Evolutionary conservation across 2,888 invertebrate species (phyloP).

Genomic region (Resseliella maxima): DNA sequence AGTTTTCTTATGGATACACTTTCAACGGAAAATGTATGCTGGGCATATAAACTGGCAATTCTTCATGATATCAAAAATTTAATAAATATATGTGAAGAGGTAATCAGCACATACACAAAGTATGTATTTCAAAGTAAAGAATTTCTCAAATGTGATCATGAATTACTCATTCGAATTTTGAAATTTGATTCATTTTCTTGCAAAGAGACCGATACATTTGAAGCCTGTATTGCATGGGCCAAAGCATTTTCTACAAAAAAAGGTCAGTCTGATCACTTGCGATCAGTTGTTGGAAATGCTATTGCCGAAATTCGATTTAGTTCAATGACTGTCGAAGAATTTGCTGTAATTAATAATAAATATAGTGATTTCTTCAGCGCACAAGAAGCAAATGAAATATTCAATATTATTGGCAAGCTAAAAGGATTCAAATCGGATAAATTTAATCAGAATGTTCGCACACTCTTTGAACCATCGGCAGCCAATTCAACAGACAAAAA

Average conservation of each 20-base stretch:
- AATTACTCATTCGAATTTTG: not conserved
- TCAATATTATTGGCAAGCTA: slow-evolving; percentile 4
- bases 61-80: not conserved
- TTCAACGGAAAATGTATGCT: not conserved
- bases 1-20: not conserved
- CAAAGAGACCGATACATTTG: slow-evolving; percentile 2
- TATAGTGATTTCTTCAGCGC: not conserved
- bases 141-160: slow-evolving; percentile 9
- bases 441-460: no score
- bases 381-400: not conserved
- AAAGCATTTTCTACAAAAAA: not conserved
- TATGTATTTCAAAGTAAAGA: not conserved
- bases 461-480: no score
- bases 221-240: slow-evolving; percentile 42
- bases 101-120: not conserved
- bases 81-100: not conserved
- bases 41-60: not conserved
- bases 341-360: not conserved
- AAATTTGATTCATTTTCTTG: not conserved
- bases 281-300: not conserved
- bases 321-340: slow-evolving; percentile 10
- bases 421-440: slow-evolving; percentile 1
- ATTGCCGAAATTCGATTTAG: slow-evolving; percentile 2
- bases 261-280: not conserved
- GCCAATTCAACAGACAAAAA: no score